Evolutionary conservation across 2,113 vertebrate species (phyloP).

Genomic region (Limanda limanda): DNA sequence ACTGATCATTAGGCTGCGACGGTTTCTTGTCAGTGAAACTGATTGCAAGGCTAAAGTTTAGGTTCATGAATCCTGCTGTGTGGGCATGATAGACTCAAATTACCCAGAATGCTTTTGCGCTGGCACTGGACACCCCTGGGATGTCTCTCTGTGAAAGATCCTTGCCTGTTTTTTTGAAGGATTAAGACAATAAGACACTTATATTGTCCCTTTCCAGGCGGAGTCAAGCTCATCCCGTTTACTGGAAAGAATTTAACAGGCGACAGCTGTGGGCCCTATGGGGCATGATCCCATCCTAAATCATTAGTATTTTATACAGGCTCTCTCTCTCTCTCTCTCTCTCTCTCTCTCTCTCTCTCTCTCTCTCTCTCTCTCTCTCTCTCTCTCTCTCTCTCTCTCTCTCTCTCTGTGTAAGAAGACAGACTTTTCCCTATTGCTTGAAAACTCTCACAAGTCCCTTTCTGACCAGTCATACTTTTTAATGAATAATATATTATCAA

Average conservation of each 20-base stretch:
- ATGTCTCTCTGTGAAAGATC: conserved; percentile 23
- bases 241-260: conserved; percentile 76
- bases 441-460: too few relatives aligned
- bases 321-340: conserved; percentile 4
- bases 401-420: not conserved
- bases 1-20: not conserved
- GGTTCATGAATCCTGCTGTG: conserved; percentile 14
- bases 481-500: not conserved
- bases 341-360: not conserved
- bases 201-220: conserved; percentile 66
- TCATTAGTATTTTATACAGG: conserved; percentile 67
- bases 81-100: conserved; percentile 34
- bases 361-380: not conserved
- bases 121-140: conserved; percentile 33
- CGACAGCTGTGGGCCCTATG: conserved; percentile 72
- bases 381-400: not conserved
- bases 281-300: conserved; percentile 66
- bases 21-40: not conserved
- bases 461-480: too few relatives aligned
- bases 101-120: conserved; percentile 12
- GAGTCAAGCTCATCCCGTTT: conserved; percentile 62
- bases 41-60: not conserved
- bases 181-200: conserved; percentile 72
- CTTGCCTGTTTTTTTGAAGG: conserved; percentile 32
- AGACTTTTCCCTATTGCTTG: too few relatives aligned